Evolutionary conservation across 2,797 vertebrate species (phyloP).

Genomic region (Anguilla marmorata): DNA sequence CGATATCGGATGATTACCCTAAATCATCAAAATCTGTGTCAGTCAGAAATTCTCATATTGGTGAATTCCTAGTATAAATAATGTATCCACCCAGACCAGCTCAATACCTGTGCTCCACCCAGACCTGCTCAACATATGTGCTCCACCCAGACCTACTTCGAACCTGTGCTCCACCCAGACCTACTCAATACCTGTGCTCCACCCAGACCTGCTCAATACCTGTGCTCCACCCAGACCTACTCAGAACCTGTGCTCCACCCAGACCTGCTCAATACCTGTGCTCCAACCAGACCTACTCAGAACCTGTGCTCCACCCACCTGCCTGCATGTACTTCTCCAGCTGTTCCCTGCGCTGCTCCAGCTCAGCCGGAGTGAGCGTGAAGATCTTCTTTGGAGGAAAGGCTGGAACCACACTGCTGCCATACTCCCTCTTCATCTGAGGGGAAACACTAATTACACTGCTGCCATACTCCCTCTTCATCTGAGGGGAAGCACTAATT

Average conservation of each 20-base stretch:
- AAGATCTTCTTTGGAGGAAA: constrained; percentile 99
- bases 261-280: background rate
- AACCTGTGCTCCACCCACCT: constrained; percentile 54
- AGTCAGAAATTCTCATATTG: no score
- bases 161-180: no score
- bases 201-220: no score
- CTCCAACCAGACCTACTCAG: background rate
- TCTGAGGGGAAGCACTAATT: background rate
- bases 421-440: constrained; percentile 94
- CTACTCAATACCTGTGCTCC: no score
- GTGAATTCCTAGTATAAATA: no score
- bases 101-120: no score
- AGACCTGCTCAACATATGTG: no score
- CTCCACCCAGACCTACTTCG: no score
- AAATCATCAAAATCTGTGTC: no score
- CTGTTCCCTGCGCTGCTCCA: constrained; percentile 94
- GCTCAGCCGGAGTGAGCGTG: constrained; percentile 90
- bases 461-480: constrained; percentile 88
- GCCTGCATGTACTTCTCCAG: constrained; percentile 99
- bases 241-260: background rate
- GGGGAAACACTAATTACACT: constrained; percentile 64
- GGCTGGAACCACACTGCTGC: constrained; percentile 87
- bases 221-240: no score
- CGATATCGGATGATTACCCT: no score
- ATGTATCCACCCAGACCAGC: no score